A percentile compares a stretch with the other conserved stretches of the same genome.
Conservation (phyloP, 2,888 invertebrate species). For the Eremobia ochroleuca region DNA sequence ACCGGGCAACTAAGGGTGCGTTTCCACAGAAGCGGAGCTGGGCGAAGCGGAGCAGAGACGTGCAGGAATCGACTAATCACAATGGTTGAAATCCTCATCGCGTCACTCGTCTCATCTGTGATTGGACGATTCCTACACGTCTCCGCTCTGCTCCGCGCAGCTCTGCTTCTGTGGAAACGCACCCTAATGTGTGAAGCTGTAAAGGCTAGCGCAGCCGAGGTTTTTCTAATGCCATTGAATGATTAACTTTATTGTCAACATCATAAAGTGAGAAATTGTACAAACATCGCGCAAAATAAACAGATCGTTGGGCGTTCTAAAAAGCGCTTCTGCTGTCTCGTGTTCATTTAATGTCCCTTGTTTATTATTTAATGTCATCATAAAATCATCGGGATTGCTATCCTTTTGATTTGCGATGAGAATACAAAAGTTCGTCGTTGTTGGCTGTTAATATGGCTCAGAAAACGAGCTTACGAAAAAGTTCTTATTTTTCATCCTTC, state of each 20-base stretch:
- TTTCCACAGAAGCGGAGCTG: too few relatives aligned
- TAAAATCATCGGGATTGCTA: not conserved
- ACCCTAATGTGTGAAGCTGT: not conserved
- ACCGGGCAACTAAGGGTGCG: not conserved
- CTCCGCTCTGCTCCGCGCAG: too few relatives aligned
- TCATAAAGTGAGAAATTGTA: not conserved
- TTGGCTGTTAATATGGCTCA: not conserved
- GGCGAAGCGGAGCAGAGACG: too few relatives aligned
- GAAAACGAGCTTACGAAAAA: not conserved
- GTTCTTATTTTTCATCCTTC: not conserved
- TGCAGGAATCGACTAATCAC: too few relatives aligned
- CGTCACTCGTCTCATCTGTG: too few relatives aligned
- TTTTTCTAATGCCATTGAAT: not conserved
- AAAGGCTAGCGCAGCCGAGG: not conserved
- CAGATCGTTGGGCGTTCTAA: not conserved
- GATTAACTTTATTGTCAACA: not conserved
- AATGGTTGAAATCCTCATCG: too few relatives aligned
- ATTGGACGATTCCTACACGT: too few relatives aligned
- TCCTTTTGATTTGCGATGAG: not conserved
- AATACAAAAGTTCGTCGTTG: not conserved
- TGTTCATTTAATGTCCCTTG: not conserved
- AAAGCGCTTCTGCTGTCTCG: not conserved
- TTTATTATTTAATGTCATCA: not conserved
- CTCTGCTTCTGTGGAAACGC: too few relatives aligned
- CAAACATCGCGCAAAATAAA: not conserved